Conservation (phyloP, 1,140 invertebrate species). For the Acromyrmex charruanus region DNA sequence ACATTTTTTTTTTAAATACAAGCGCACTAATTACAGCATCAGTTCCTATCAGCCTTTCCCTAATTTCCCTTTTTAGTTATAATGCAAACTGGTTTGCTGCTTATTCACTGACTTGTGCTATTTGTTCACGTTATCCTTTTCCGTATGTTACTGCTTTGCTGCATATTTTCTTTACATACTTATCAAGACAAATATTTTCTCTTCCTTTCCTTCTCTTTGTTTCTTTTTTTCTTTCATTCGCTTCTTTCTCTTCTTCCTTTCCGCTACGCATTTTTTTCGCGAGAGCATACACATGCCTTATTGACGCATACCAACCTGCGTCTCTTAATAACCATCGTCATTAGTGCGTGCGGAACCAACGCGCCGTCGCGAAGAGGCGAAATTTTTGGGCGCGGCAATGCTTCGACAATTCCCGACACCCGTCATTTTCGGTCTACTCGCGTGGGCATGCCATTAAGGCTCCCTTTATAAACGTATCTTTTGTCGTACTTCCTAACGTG, state of each 20-base stretch:
- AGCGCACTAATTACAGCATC: too few relatives aligned
- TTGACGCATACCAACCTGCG: slow-evolving; percentile 62
- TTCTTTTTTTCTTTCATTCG: neutral
- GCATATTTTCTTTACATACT: neutral
- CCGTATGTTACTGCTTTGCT: neutral
- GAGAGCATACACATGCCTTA: slow-evolving; percentile 23
- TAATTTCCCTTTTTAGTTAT: too few relatives aligned
- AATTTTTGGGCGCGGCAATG: slow-evolving; percentile 70
- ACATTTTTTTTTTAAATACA: too few relatives aligned
- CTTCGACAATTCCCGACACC: slow-evolving; percentile 66
- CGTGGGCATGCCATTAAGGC: slow-evolving; percentile 60
- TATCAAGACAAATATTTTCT: slow-evolving; percentile 22
- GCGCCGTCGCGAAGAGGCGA: slow-evolving; percentile 59
- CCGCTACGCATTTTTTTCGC: slow-evolving; percentile 51
- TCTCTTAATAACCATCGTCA: slow-evolving; percentile 81
- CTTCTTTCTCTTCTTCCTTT: slow-evolving; percentile 2
- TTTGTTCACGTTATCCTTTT: neutral
- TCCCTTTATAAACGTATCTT: slow-evolving; percentile 20
- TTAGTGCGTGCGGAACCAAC: slow-evolving; percentile 77
- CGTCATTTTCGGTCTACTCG: slow-evolving; percentile 63
- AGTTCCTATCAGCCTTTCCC: too few relatives aligned
- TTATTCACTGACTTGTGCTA: neutral
- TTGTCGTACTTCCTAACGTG: slow-evolving; percentile 8
- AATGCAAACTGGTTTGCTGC: neutral
- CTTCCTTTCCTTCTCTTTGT: neutral